Percentiles rank a stretch among this genome's conserved stretches.
Evolutionary conservation across 2,113 vertebrate genomes (phyloP).

Genomic region (Ageneiosus marmoratus): DNA sequence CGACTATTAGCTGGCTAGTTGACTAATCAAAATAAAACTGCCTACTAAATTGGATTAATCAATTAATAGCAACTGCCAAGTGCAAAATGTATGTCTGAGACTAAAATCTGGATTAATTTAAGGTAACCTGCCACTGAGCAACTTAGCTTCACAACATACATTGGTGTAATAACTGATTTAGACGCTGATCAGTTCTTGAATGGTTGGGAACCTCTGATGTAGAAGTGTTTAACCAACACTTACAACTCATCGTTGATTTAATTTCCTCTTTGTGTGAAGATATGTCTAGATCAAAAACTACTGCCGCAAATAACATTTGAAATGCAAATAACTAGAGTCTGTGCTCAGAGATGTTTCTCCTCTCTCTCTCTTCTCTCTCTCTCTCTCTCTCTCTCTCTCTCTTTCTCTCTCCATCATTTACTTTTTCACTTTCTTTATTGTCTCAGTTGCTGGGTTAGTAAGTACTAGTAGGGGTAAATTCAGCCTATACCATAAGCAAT

Average conservation of each 20-base stretch:
- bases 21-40: neutral
- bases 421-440: neutral
- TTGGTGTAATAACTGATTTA: neutral
- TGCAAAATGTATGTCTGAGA: neutral
- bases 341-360: neutral
- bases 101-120: neutral
- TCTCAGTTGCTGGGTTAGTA: constrained; percentile 51
- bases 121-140: neutral
- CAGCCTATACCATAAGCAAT: constrained; percentile 66
- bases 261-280: constrained; percentile 11
- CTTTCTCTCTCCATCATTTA: neutral
- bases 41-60: neutral
- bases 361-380: too few species aligned
- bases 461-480: constrained; percentile 71
- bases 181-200: neutral
- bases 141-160: neutral
- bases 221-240: neutral
- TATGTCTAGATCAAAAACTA: neutral
- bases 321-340: constrained; percentile 8
- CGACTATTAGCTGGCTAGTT: neutral
- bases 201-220: neutral
- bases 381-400: too few species aligned
- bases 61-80: neutral
- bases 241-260: constrained; percentile 13
- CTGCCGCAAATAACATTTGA: constrained; percentile 11